These are phyloP conservation scores for Parnassius orleans DNA, from an alignment of 2,888 invertebrate species.

Conservation along the genomic window DNA sequence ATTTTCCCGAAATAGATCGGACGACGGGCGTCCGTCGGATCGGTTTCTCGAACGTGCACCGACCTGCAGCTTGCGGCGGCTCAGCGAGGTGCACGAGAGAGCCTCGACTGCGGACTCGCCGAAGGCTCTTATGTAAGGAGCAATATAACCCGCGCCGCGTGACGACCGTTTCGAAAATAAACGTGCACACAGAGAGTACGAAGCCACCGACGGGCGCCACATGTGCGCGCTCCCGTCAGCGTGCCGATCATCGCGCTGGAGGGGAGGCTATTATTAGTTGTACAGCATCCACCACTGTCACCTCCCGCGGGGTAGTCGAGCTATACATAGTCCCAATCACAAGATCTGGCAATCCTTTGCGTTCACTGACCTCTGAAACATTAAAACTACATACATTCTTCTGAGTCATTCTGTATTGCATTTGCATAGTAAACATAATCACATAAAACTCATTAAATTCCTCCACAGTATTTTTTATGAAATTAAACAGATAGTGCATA, in stretches of 20 bases:
- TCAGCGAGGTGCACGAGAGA: conserved; percentile 45
- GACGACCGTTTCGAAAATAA: conserved; percentile 78
- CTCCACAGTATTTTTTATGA: too few relatives aligned
- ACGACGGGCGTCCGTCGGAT: conserved; percentile 78
- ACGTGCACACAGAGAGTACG: conserved; percentile 62
- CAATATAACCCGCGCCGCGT: conserved; percentile 73
- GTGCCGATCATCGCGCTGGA: conserved; percentile 70
- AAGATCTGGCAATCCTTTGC: conserved; percentile 73
- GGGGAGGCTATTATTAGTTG: conserved; percentile 79
- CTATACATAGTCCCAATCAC: conserved; percentile 77
- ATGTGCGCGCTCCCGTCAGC: conserved; percentile 73
- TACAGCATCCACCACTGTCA: conserved; percentile 79
- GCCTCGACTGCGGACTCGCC: conserved; percentile 45
- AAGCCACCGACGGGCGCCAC: conserved; percentile 67
- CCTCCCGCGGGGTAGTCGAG: conserved; percentile 78
- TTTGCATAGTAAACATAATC: conserved; percentile 5
- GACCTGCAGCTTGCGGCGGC: conserved; percentile 64
- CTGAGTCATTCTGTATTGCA: conserved; percentile 3
- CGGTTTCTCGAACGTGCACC: conserved; percentile 78
- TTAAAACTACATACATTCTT: conserved; percentile 36
- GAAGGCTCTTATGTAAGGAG: conserved; percentile 67
- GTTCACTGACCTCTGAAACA: conserved; percentile 77
- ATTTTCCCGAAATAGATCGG: conserved; percentile 88
- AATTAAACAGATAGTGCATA: too few relatives aligned
- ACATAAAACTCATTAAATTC: background rate